phyloP scores from a whole-genome alignment of 2,113 vertebrate species.

The Scophthalmus maximus region DNA sequence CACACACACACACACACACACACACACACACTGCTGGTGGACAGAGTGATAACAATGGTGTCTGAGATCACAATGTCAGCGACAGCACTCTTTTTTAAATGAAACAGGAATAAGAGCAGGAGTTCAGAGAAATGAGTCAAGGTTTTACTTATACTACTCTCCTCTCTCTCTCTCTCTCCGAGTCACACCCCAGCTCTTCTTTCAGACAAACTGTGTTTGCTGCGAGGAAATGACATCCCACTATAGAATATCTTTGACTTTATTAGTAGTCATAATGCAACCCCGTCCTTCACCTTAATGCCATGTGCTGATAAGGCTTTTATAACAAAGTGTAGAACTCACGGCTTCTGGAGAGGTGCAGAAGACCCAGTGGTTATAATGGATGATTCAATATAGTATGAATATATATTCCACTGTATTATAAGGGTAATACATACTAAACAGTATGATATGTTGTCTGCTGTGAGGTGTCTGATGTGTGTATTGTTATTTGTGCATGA shows the following conservation, averaged over 20 bases:
- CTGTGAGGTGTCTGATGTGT: background rate
- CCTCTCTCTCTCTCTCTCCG: background rate
- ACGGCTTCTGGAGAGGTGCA: background rate
- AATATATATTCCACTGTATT: too few species aligned
- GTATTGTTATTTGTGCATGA: too few species aligned
- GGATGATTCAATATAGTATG: too few species aligned
- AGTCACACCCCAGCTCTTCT: background rate
- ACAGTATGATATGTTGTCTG: background rate
- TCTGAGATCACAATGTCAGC: slow-evolving; percentile 42
- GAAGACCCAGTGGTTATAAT: background rate
- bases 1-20: background rate
- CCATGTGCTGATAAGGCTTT: background rate
- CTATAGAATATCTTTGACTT: background rate
- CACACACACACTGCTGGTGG: slow-evolving; percentile 14
- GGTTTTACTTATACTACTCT: background rate
- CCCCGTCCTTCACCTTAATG: background rate
- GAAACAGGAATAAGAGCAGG: slow-evolving; percentile 14
- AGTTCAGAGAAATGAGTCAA: background rate
- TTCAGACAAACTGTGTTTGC: background rate
- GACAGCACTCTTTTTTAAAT: slow-evolving; percentile 15
- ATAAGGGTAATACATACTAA: background rate
- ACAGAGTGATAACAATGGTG: slow-evolving; percentile 10
- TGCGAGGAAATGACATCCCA: background rate
- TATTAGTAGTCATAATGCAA: background rate
- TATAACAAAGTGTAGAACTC: background rate